phyloP scores from a whole-genome alignment of 1,140 invertebrate species.

The Drosophila bifasciata region DNA sequence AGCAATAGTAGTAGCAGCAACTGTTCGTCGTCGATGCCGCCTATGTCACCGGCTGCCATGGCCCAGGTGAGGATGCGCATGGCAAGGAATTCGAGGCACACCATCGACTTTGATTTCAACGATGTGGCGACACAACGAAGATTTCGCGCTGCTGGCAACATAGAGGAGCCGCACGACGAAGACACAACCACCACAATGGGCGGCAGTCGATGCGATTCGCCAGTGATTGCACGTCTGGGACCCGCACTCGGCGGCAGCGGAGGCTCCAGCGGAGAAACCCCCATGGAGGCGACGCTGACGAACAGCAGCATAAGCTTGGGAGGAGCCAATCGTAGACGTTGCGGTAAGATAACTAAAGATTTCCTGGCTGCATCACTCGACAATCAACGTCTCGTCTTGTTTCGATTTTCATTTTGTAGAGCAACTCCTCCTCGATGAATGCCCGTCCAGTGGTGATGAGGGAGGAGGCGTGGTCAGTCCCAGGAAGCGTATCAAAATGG shows the following conservation, averaged over 20 bases:
- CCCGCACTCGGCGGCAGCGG: conserved; percentile 39
- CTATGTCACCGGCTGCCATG: conserved; percentile 74
- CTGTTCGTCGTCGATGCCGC: conserved; percentile 41
- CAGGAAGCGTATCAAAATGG: conserved; percentile 88
- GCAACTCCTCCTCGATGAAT: conserved; percentile 87
- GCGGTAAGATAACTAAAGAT: conserved; percentile 84
- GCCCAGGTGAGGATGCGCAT: conserved; percentile 80
- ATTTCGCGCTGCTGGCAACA: conserved; percentile 84
- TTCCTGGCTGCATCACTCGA: conserved; percentile 86
- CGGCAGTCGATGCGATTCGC: conserved; percentile 80
- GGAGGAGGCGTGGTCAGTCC: conserved; percentile 85
- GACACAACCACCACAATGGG: conserved; percentile 85
- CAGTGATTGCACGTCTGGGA: conserved; percentile 70
- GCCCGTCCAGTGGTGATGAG: conserved; percentile 89
- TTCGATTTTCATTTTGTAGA: conserved; percentile 87
- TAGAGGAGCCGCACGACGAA: conserved; percentile 86
- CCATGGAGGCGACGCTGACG: conserved; percentile 47
- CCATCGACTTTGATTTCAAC: conserved; percentile 74
- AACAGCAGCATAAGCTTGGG: conserved; percentile 30
- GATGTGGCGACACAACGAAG: conserved; percentile 59
- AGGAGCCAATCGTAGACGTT: conserved; percentile 58
- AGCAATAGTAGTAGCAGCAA: too few species aligned
- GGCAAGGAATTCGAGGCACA: conserved; percentile 75
- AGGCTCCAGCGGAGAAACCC: conserved; percentile 31
- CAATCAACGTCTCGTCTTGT: conserved; percentile 86